These are phyloP conservation scores for Spheniscus humboldti DNA, from an alignment of 2,797 vertebrate genomes.

Conservation along the genomic window DNA sequence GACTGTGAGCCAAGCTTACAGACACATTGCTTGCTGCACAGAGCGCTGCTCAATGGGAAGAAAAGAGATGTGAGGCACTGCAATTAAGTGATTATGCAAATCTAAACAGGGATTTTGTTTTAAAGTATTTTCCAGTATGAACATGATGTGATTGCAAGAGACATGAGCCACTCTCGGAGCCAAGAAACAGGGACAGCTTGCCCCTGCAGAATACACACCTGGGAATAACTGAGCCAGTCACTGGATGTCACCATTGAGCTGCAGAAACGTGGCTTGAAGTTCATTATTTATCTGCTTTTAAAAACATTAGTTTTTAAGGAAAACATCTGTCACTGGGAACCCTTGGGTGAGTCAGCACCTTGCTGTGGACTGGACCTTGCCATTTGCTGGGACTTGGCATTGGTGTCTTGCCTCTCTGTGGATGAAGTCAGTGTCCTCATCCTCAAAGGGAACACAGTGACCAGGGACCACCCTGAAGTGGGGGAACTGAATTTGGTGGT, in stretches of 20 bases:
- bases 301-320: slow-evolving; percentile 9
- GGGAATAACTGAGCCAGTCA: slow-evolving; percentile 73
- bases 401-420: neutral
- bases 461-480: neutral
- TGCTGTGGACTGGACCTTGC: neutral
- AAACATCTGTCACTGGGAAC: neutral
- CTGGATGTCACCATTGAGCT: slow-evolving; percentile 83
- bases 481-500: neutral
- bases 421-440: neutral
- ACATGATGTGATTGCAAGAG: slow-evolving; percentile 45
- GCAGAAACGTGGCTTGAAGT: slow-evolving; percentile 36
- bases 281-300: slow-evolving; percentile 9
- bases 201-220: slow-evolving; percentile 23
- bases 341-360: neutral
- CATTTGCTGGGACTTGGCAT: neutral
- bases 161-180: neutral
- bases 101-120: slow-evolving; percentile 61
- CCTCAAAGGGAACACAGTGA: neutral
- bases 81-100: slow-evolving; percentile 71
- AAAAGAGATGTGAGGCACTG: slow-evolving; percentile 41
- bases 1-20: neutral
- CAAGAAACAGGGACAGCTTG: neutral
- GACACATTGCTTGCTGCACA: neutral
- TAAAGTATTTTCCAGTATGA: slow-evolving; percentile 43
- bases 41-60: neutral